A percentile compares a stretch with the other conserved stretches of the same genome.
Evolutionary conservation across 1,140 invertebrate genomes (phyloP).

Genomic region (Drosophila parvula): DNA sequence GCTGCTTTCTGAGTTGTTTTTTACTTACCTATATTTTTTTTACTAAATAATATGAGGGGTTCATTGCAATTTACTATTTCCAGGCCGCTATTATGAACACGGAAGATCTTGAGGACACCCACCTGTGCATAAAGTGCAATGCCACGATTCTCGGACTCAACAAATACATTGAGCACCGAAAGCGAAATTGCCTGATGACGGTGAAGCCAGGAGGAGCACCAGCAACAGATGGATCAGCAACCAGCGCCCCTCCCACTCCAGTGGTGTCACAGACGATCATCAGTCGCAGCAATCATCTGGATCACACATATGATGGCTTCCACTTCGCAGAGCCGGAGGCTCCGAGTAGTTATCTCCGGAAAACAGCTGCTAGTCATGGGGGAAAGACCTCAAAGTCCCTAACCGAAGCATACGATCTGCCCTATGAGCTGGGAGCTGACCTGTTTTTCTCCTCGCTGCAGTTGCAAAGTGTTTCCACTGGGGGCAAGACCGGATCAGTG

Average conservation of each 20-base stretch:
- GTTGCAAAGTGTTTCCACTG: slow-evolving; percentile 89
- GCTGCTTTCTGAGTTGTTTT: too few species aligned
- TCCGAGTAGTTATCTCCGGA: slow-evolving; percentile 65
- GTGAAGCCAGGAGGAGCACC: slow-evolving; percentile 22
- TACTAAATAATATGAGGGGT: not conserved
- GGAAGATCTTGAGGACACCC: slow-evolving; percentile 90
- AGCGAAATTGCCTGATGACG: slow-evolving; percentile 85
- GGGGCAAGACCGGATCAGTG: slow-evolving; percentile 81
- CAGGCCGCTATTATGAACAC: slow-evolving; percentile 81
- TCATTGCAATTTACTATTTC: not conserved
- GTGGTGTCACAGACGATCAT: slow-evolving; percentile 55
- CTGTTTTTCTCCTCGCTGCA: slow-evolving; percentile 94
- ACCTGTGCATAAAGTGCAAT: slow-evolving; percentile 94
- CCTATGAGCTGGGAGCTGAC: slow-evolving; percentile 89
- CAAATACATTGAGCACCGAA: slow-evolving; percentile 92
- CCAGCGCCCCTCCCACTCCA: slow-evolving; percentile 39
- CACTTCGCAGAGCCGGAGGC: slow-evolving; percentile 84
- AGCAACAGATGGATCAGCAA: not conserved
- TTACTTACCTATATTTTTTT: too few species aligned
- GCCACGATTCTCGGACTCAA: slow-evolving; percentile 91
- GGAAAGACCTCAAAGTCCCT: slow-evolving; percentile 73
- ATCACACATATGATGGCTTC: slow-evolving; percentile 71
- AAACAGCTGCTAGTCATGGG: slow-evolving; percentile 62
- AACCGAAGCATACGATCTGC: slow-evolving; percentile 72
- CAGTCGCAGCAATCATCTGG: slow-evolving; percentile 35